Base-by-base conservation (phyloP, 2,888 invertebrate genomes). In the Tipula confusa region DNA sequence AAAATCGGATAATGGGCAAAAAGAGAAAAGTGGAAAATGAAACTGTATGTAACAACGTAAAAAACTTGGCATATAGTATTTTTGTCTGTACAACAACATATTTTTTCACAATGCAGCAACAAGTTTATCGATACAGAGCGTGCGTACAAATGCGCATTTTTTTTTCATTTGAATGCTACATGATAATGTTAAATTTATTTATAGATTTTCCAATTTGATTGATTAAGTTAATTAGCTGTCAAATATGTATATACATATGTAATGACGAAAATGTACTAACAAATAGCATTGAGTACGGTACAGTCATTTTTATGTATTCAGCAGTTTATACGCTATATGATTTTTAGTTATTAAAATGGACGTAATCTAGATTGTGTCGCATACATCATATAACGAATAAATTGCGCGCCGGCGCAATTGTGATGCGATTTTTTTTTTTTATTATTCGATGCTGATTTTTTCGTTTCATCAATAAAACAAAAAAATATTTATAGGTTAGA, bases 71-170 rank as follows among this genome's bases (percentile, higher is more conserved):
- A 80, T n/a, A n/a, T 80, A 80, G 64, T 80, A 80, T 31, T 80
- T 80, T 80, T 31, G 29, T 31, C 31, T 80, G 80, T 80, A 80
- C 31, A 80, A 29, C 31, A 29, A 80, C 29, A 31, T 80, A n/a
- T n/a, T n/a, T 31, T 29, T 80, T 4, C 31, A 80, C 80, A 80
- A 80, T 80, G 80, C 80, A 80, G 80, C 80, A 80, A 80, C 80
- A 80, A 80, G 80, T 80, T 29, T 64, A 64, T 64, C 29, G 24
- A 15, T 29, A 80, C 80, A 80, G 80, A 80, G 80, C 80, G 31
- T 80, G 80, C 80, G 80, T 80, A 80, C 80, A 64, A 64, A 64
- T 31, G 80, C 80, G 80, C 80, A 80, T 15, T 64, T 43, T 43
- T 43, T 43, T 43, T 43, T 36, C 9, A 11, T 36, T 36, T 64